Evolutionary conservation across 1,140 invertebrate genomes (phyloP), one percentile per base, ranked within the genome.

Genomic region (Episyrphus balteatus): DNA sequence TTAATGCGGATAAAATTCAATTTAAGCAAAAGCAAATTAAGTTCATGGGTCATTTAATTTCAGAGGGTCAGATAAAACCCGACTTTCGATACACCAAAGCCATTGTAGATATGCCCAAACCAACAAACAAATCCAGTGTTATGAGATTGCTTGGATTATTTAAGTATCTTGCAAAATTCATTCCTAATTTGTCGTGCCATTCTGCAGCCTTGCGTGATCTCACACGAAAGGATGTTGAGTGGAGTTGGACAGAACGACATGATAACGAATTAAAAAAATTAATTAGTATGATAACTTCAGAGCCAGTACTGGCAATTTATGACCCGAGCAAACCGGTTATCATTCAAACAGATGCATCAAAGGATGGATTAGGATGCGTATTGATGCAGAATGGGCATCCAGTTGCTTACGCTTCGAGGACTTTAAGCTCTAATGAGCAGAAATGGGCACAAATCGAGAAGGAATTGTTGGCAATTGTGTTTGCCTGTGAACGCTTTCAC

Each of bases 371-470:
- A n/a, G n/a, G n/a, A n/a, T n/a, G n/a, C n/a, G n/a, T n/a, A n/a
- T n/a, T n/a, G n/a, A 14, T 58, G 13, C 51, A 68, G 48, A 19
- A 51, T n/a, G 46, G 46, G 9, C 47, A 51, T 26, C 54, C 55
- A 5, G 44, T 68, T 3, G 51, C 45, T 12, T 70, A 52, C 47
- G 57, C 54, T 9, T 57, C 57, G 11, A 51, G 58, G 50, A 47
- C 15, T n/a, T n/a, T n/a, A n/a, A n/a, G n/a, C n/a, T n/a, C n/a
- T n/a, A n/a, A n/a, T n/a, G n/a, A n/a, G n/a, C n/a, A 47, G 37
- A 52, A 54, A 18, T 68, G 62, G 48, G 51, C 61, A 8, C 57
- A 66, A 42, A 61, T 68, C 14, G 64, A 70, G 55, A 69, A 69
- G 45, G 62, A 69, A 48, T 41, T 63, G 15, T 44, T 66, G 5